phyloP scores from a whole-genome alignment of 37 sponge, comb jelly and placozoan genomes.

The Petrosia ficiformis region DNA sequence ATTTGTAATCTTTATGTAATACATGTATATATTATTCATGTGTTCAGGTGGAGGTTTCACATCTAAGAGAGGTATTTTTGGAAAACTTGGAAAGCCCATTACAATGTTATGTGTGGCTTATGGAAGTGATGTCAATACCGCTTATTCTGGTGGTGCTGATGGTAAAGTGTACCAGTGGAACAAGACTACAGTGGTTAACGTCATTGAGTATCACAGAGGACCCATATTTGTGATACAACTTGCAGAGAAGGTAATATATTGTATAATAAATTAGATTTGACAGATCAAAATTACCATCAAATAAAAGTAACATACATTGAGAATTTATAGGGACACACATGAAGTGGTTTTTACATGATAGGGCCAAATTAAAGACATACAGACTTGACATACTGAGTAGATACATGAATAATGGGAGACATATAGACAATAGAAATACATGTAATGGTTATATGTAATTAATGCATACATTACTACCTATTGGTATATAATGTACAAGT shows the following conservation, averaged over 20 bases:
- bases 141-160: slow-evolving; percentile 74
- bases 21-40: background rate
- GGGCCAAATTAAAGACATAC: no score
- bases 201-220: slow-evolving; percentile 78
- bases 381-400: no score
- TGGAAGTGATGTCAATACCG: slow-evolving; percentile 30
- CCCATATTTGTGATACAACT: slow-evolving; percentile 74
- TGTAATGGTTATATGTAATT: background rate
- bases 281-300: no score
- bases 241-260: slow-evolving; percentile 72
- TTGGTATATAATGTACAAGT: no score
- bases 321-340: no score
- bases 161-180: slow-evolving; percentile 87
- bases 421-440: background rate
- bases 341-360: background rate
- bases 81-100: slow-evolving; percentile 59
- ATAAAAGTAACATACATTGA: background rate
- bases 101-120: slow-evolving; percentile 90
- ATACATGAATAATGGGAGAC: background rate
- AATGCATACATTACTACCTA: background rate
- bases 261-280: no score
- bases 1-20: no score
- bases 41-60: slow-evolving; percentile 82
- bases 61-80: slow-evolving; percentile 91
- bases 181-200: slow-evolving; percentile 27